Evolutionary conservation across 2,797 vertebrate species (phyloP), one percentile per base, ranked within the genome.

Genomic region (Rhyacichthys aspro): DNA sequence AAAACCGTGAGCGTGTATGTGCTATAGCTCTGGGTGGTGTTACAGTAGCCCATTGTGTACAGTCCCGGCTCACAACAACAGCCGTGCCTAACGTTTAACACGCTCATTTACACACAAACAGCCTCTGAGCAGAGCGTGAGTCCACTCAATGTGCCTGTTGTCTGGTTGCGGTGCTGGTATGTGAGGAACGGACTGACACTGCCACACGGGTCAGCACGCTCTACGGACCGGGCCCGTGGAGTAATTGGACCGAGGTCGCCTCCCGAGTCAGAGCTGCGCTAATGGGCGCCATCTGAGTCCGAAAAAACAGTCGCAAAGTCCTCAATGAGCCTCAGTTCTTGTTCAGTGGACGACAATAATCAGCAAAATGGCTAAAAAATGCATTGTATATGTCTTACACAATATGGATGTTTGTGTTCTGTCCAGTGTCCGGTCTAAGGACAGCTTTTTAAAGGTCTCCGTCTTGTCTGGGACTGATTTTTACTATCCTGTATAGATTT

Each of bases 61-160:
- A 11, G 48, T 50, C 63, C 54, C 2, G 28, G 67, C 62, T 39
- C 63, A 62, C 67, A 74, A 76, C 72, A 61, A 70, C 52, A 7
- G 32, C 72, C 68, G 52, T 68, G 81, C 63, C 47, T 38, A 65
- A 63, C 70, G 48, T 70, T 78, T 72, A 56, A 83, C 50, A 62
- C 74, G 67, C 76, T 73, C 76, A 46, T 68, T 41, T 53, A 60
- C 43, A 67, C 64, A 23, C 28, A 16, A 44, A 43, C 37, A n/a
- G 63, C 37, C 70, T 18, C 62, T 64, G 59, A 23, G 53, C 65
- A 18, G 34, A 28, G 65, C 55, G 58, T 6, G 12, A 14, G 59
- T 43, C 61, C 65, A 37, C 49, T 90, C 85, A 90, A 85, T 91
- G 87, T 78, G 59, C 23, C 72, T 53, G 70, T 91, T 90, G 89